Evolutionary conservation across 2,113 vertebrate species (phyloP).

Genomic region (Patagioenas fasciata): DNA sequence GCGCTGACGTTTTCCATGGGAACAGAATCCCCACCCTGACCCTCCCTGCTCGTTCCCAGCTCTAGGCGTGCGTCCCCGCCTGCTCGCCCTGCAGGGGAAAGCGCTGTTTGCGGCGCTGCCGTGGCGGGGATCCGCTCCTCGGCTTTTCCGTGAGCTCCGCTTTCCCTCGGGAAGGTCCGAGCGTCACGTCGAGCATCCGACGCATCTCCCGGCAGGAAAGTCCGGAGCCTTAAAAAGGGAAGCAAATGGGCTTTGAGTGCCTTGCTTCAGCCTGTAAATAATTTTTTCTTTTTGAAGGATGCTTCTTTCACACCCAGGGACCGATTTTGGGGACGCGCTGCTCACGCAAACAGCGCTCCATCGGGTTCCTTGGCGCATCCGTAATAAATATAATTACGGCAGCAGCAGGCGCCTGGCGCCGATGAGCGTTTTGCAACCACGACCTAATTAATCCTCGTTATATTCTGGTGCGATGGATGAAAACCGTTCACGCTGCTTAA

Average conservation of each 20-base stretch:
- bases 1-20: background rate
- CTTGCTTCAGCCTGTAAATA: fast-evolving
- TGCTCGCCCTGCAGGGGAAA: background rate
- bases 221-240: background rate
- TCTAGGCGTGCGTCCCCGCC: background rate
- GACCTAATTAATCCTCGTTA: background rate
- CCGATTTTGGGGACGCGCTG: background rate
- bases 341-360: too few species aligned
- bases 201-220: background rate
- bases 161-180: background rate
- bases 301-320: background rate
- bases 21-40: background rate
- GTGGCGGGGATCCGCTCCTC: background rate
- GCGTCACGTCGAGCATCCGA: fast-evolving
- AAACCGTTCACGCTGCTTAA: background rate
- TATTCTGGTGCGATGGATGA: background rate
- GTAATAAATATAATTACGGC: background rate
- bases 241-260: background rate
- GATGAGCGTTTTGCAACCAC: background rate
- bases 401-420: background rate
- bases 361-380: background rate
- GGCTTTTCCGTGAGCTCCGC: background rate
- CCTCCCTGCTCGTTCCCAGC: background rate
- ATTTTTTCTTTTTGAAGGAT: background rate
- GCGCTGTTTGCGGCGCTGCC: background rate